A percentile compares a stretch with the other conserved stretches of the same genome.
phyloP scores from a whole-genome alignment of 2,888 invertebrate genomes.

The Physocephala rufipes region DNA sequence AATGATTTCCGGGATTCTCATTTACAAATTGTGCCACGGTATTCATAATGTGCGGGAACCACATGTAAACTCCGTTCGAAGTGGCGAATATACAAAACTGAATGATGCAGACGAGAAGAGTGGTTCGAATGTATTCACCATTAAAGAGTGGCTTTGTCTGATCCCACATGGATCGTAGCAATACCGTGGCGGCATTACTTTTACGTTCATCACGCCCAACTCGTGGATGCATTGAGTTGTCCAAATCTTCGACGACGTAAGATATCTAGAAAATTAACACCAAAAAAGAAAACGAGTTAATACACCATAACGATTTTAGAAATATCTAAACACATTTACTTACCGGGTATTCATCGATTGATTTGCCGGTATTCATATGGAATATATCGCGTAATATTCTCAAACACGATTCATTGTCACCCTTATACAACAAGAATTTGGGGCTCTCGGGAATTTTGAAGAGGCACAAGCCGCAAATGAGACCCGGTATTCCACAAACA shows the following conservation, averaged over 20 bases:
- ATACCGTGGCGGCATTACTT: slow-evolving; percentile 39
- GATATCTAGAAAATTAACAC: slow-evolving; percentile 41
- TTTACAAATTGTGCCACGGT: slow-evolving; percentile 55
- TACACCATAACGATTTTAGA: too few relatives aligned
- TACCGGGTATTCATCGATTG: slow-evolving; percentile 51
- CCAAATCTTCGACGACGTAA: slow-evolving; percentile 50
- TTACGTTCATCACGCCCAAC: slow-evolving; percentile 21
- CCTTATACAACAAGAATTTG: slow-evolving; percentile 56
- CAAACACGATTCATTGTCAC: slow-evolving; percentile 52
- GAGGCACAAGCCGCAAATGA: slow-evolving; percentile 55
- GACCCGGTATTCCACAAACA: slow-evolving; percentile 58
- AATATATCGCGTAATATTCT: slow-evolving; percentile 54
- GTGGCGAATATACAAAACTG: slow-evolving; percentile 60
- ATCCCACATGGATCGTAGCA: slow-evolving; percentile 57
- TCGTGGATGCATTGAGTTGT: slow-evolving; percentile 43
- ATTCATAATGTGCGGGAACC: slow-evolving; percentile 62
- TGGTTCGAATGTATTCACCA: slow-evolving; percentile 53
- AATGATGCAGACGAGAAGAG: slow-evolving; percentile 55
- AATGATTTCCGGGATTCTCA: slow-evolving; percentile 50
- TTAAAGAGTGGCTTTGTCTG: slow-evolving; percentile 62
- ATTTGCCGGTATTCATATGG: slow-evolving; percentile 51
- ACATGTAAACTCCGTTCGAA: slow-evolving; percentile 61
- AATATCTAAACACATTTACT: slow-evolving; percentile 18
- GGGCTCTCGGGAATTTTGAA: slow-evolving; percentile 62
- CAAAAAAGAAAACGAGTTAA: background rate